A percentile compares a stretch with the other conserved stretches of the same genome.
phyloP scores from a whole-genome alignment of 2,888 invertebrate genomes.

The Amblyjoppa proteus region DNA sequence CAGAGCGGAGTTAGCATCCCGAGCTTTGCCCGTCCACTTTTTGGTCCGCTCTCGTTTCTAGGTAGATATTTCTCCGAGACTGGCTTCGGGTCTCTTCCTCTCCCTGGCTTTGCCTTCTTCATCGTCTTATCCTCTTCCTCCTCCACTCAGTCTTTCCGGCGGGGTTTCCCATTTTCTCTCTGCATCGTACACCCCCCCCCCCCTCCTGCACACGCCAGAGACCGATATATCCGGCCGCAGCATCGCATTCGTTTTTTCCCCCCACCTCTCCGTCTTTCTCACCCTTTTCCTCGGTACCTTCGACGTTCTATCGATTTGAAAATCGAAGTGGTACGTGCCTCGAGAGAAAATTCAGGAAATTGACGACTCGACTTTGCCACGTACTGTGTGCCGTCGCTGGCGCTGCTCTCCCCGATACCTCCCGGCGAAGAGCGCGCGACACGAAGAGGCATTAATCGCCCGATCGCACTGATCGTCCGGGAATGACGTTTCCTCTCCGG shows the following conservation, averaged over 20 bases:
- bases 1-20: constrained; percentile 11
- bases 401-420: background rate
- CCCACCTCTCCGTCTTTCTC: constrained; percentile 9
- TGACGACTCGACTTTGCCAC: constrained; percentile 70
- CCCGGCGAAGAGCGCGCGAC: constrained; percentile 24
- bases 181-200: background rate
- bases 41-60: background rate
- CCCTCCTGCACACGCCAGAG: constrained; percentile 21
- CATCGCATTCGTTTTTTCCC: constrained; percentile 39
- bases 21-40: constrained; percentile 14
- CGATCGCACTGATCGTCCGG: constrained; percentile 61
- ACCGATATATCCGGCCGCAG: constrained; percentile 59
- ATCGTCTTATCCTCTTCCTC: constrained; percentile 19
- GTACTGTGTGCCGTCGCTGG: constrained; percentile 44
- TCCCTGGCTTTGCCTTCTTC: constrained; percentile 16
- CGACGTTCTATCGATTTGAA: constrained; percentile 63
- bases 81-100: constrained; percentile 4
- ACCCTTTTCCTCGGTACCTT: background rate
- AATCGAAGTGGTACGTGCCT: constrained; percentile 70
- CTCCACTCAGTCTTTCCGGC: constrained; percentile 40
- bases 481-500: constrained; percentile 58
- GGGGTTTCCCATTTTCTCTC: constrained; percentile 37
- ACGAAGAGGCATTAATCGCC: constrained; percentile 61
- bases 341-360: constrained; percentile 70
- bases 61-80: constrained; percentile 8